Percentiles rank a stretch among this genome's conserved stretches.
phyloP scores from a whole-genome alignment of 2,888 invertebrate genomes.

The Standfussiana lucernea region DNA sequence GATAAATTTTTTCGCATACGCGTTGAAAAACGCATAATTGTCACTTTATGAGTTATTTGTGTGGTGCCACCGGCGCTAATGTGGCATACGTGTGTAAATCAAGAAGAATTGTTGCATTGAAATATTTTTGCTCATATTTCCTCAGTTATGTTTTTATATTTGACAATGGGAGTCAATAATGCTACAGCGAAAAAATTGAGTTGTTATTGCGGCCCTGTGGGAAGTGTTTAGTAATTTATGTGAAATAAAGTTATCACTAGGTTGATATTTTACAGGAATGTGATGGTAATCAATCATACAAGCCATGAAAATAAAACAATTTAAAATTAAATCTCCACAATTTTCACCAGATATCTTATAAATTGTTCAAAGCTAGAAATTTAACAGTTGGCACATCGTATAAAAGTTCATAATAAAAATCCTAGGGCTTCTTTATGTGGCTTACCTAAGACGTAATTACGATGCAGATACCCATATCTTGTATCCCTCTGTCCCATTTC shows the following conservation, averaged over 20 bases:
- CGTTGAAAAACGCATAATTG: slow-evolving; percentile 82
- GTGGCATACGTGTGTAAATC: slow-evolving; percentile 78
- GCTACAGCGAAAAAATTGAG: slow-evolving; percentile 13
- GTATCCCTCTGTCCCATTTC: slow-evolving; percentile 4
- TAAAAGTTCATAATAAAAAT: background rate
- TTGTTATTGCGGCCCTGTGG: slow-evolving; percentile 19
- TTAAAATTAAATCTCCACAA: background rate
- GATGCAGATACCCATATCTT: background rate
- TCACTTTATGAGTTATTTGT: slow-evolving; percentile 85
- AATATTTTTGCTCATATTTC: slow-evolving; percentile 41
- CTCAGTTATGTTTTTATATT: slow-evolving; percentile 43
- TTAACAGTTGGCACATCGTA: background rate
- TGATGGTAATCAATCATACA: background rate
- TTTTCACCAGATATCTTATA: background rate
- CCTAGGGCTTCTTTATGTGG: background rate
- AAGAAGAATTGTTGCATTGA: slow-evolving; percentile 63
- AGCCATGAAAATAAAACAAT: slow-evolving; percentile 6
- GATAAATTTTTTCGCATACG: slow-evolving; percentile 82
- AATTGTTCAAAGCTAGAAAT: background rate
- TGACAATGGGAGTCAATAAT: slow-evolving; percentile 41
- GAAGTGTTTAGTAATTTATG: slow-evolving; percentile 8
- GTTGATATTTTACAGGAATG: background rate
- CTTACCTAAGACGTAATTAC: background rate
- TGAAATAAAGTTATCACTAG: background rate
- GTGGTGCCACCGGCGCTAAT: slow-evolving; percentile 75